Conservation (phyloP, 1,140 invertebrate genomes). For the Bacillus rossius region DNA sequence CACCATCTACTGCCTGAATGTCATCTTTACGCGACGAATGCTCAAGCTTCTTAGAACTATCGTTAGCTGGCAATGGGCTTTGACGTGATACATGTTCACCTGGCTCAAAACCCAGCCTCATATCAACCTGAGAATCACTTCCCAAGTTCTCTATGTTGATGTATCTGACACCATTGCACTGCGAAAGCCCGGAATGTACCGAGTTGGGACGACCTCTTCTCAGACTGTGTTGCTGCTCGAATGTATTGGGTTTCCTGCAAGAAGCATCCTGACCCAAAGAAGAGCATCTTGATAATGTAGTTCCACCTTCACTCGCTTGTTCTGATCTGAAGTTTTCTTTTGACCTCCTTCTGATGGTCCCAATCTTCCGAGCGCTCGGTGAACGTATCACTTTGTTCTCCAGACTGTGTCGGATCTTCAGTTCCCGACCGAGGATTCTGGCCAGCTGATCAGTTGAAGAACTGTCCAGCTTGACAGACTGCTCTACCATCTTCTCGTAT, state of each 20-base stretch:
- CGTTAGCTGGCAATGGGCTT: conserved; percentile 11
- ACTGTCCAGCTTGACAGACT: conserved; percentile 50
- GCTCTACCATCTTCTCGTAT: conserved; percentile 65
- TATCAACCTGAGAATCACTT: neutral
- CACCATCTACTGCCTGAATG: too few relatives aligned
- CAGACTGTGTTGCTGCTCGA: conserved; percentile 18
- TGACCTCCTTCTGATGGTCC: conserved; percentile 60
- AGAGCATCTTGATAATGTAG: conserved; percentile 10
- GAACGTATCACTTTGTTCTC: conserved; percentile 69
- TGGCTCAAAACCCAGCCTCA: conserved; percentile 3
- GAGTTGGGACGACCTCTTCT: conserved; percentile 34
- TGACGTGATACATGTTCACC: neutral
- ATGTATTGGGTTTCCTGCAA: conserved; percentile 17
- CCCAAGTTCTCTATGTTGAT: neutral
- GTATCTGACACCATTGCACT: conserved; percentile 20
- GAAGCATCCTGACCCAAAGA: neutral
- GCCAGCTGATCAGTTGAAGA: conserved; percentile 62
- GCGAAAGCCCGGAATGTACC: conserved; percentile 28
- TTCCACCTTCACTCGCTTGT: conserved; percentile 28
- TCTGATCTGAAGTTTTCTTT: conserved; percentile 42
- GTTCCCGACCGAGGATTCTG: conserved; percentile 58
- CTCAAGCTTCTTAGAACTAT: too few relatives aligned
- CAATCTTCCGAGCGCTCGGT: conserved; percentile 73
- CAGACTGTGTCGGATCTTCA: conserved; percentile 60
- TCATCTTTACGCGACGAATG: too few relatives aligned